Conservation (phyloP, 2,888 invertebrate species). For the Lasioglossum calceatum region DNA sequence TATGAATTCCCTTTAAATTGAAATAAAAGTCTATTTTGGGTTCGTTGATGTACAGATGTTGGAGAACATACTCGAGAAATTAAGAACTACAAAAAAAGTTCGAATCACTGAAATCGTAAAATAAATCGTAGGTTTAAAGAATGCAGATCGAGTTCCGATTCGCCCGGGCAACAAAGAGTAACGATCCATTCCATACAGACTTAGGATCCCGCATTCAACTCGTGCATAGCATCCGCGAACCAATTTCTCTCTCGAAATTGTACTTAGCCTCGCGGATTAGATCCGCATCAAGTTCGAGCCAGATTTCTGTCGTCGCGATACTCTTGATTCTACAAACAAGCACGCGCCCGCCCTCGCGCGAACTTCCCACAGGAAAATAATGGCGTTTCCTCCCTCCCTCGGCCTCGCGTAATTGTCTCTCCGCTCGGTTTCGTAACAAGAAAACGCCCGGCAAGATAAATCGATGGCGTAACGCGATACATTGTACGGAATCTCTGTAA, state of each 20-base stretch:
- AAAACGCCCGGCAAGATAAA: slow-evolving; percentile 29
- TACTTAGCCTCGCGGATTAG: not conserved
- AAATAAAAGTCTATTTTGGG: too few relatives aligned
- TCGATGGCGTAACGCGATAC: slow-evolving; percentile 19
- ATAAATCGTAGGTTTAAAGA: not conserved
- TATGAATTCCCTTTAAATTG: too few relatives aligned
- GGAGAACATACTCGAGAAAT: too few relatives aligned
- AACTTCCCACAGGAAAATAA: not conserved
- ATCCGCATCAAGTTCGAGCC: not conserved
- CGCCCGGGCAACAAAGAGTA: not conserved
- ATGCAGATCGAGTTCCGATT: not conserved
- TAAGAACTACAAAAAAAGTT: too few relatives aligned
- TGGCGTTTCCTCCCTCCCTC: not conserved
- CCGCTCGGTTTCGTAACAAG: not conserved
- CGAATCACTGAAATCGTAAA: too few relatives aligned
- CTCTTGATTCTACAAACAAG: not conserved
- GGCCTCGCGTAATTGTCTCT: not conserved
- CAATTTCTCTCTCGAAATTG: not conserved
- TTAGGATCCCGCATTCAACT: not conserved
- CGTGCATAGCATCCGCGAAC: not conserved
- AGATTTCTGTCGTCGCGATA: not conserved
- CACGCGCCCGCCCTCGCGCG: not conserved
- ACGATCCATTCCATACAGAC: not conserved
- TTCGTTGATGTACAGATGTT: too few relatives aligned
- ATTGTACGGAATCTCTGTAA: slow-evolving; percentile 21